Percentiles rank a stretch among this genome's conserved stretches.
Evolutionary conservation across 2,797 vertebrate genomes (phyloP).

Genomic region (Anas bahamensis): DNA sequence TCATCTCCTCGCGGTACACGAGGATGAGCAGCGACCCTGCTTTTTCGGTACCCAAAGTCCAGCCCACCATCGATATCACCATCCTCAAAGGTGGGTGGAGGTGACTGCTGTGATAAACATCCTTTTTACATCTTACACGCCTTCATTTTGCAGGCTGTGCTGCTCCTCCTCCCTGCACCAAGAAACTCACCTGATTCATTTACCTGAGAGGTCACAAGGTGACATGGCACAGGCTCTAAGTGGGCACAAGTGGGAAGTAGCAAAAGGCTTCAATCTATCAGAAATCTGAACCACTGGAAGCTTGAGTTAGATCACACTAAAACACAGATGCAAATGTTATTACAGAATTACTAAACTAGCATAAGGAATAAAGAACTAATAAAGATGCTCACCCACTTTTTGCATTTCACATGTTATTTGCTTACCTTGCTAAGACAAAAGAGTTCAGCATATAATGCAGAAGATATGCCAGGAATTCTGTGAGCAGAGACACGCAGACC

Average conservation of each 20-base stretch:
- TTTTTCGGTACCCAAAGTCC: conserved; percentile 75
- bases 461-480: not conserved
- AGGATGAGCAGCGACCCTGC: not conserved
- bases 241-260: not conserved
- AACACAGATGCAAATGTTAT: not conserved
- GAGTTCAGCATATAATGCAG: not conserved
- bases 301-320: not conserved
- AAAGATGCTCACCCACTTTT: not conserved
- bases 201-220: not conserved
- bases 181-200: not conserved
- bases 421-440: not conserved
- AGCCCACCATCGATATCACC: conserved; percentile 87
- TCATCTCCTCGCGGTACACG: not conserved
- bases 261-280: not conserved
- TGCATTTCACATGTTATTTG: no score
- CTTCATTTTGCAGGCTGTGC: not conserved
- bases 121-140: not conserved
- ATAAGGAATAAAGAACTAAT: not conserved
- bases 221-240: not conserved
- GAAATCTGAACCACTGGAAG: not conserved
- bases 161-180: fast-evolving
- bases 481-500: not conserved
- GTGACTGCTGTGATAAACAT: fast-evolving
- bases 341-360: not conserved
- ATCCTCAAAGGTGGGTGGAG: conserved; percentile 87